A percentile compares a stretch with the other conserved stretches of the same genome.
These are phyloP conservation scores for Microcebus ravelobensis DNA, from an alignment of 2,113 vertebrate genomes.

Conservation along the genomic window DNA sequence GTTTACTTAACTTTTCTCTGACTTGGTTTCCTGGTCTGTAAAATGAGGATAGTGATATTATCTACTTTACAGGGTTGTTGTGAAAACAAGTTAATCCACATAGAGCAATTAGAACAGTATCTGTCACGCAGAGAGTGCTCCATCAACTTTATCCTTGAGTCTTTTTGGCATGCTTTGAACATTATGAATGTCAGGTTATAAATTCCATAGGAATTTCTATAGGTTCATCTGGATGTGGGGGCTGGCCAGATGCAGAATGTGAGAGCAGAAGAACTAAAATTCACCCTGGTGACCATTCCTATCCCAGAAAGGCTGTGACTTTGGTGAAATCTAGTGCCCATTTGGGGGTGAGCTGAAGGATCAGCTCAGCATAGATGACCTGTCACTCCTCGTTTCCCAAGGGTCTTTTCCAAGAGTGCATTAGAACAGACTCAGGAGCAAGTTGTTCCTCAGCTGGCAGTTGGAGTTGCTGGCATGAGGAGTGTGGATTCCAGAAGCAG, in stretches of 20 bases:
- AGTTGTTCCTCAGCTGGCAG: constrained; percentile 18
- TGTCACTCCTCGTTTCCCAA: background rate
- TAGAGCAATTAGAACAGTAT: background rate
- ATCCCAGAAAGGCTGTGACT: background rate
- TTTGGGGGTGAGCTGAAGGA: background rate
- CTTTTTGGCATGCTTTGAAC: background rate
- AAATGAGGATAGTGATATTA: background rate
- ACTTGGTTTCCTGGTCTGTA: background rate
- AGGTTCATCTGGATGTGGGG: background rate
- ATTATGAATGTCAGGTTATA: background rate
- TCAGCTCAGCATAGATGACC: background rate
- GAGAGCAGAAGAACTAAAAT: background rate
- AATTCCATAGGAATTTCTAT: background rate
- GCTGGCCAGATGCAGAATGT: background rate
- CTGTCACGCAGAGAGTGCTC: background rate
- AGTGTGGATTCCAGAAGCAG: constrained; percentile 66
- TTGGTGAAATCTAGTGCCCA: background rate
- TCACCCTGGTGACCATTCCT: background rate
- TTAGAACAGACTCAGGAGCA: background rate
- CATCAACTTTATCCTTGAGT: no score
- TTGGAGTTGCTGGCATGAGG: constrained; percentile 65
- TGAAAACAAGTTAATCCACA: background rate
- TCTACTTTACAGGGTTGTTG: background rate
- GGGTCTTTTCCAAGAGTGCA: background rate
- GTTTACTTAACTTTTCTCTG: background rate